Percentiles rank a stretch among this genome's conserved stretches.
These are phyloP conservation scores for Anthoptus insignis DNA, from an alignment of 2,888 invertebrate species.

Conservation along the genomic window DNA sequence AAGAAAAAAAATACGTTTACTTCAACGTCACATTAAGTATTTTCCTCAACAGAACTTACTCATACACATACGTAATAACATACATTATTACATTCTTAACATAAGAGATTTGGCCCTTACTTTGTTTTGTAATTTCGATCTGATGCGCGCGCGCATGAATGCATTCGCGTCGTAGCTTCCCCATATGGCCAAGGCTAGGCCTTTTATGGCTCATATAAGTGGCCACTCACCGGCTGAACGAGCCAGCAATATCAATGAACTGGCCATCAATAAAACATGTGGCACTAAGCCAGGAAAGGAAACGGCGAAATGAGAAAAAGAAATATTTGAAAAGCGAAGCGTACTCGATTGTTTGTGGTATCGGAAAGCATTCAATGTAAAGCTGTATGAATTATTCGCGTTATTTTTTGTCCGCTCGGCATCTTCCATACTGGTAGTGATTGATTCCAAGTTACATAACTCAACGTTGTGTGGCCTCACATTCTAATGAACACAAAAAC, in stretches of 20 bases:
- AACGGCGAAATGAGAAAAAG: conserved; percentile 83
- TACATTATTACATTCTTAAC: conserved; percentile 31
- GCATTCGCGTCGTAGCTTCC: conserved; percentile 82
- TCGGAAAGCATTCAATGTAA: conserved; percentile 82
- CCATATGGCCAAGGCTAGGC: conserved; percentile 85
- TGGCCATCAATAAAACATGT: conserved; percentile 86
- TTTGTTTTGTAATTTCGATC: conserved; percentile 76
- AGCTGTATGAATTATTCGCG: conserved; percentile 78
- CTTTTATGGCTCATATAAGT: conserved; percentile 85
- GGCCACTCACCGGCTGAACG: conserved; percentile 85
- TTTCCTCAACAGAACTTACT: too few relatives aligned
- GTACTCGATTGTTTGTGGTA: conserved; percentile 81
- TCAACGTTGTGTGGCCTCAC: conserved; percentile 63
- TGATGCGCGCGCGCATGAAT: conserved; percentile 82
- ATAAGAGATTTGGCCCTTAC: conserved; percentile 58
- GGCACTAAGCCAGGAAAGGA: conserved; percentile 84
- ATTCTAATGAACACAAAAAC: conserved; percentile 45
- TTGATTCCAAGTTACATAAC: conserved; percentile 74
- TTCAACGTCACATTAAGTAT: too few relatives aligned
- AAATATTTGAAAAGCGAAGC: conserved; percentile 81
- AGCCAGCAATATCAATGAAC: conserved; percentile 86
- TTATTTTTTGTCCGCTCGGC: conserved; percentile 54
- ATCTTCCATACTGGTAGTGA: conserved; percentile 65
- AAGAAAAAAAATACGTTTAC: too few relatives aligned
- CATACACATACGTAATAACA: too few relatives aligned